Percentiles rank a stretch among this genome's conserved stretches.
Conservation (phyloP, 2,888 invertebrate genomes). For the Sycophila texana region DNA sequence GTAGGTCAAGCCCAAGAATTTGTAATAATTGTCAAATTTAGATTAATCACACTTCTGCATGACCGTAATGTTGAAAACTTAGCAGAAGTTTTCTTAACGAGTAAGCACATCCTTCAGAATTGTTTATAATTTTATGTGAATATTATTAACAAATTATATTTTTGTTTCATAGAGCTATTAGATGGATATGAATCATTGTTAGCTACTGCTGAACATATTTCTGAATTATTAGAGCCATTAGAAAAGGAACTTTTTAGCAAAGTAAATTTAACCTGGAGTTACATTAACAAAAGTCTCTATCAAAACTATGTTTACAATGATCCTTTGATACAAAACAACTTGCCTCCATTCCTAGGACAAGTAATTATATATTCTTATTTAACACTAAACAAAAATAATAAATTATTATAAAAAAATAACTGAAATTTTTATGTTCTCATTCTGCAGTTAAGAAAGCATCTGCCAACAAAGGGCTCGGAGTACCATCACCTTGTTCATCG, state of each 20-base stretch:
- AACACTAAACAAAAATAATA: background rate
- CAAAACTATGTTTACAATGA: conserved; percentile 78
- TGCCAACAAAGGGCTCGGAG: conserved; percentile 70
- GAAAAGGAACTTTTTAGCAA: conserved; percentile 80
- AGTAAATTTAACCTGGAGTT: conserved; percentile 82
- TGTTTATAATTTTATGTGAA: background rate
- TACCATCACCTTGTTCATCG: conserved; percentile 76
- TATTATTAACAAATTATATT: background rate
- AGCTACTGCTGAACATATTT: conserved; percentile 79
- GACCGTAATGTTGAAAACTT: conserved; percentile 77
- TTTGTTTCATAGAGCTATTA: conserved; percentile 76
- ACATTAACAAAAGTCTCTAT: conserved; percentile 82
- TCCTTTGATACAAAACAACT: conserved; percentile 78
- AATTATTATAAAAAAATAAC: background rate
- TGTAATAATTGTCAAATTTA: conserved; percentile 81
- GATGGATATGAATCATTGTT: conserved; percentile 81
- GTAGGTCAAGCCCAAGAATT: conserved; percentile 81
- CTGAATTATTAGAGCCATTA: conserved; percentile 79
- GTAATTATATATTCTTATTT: conserved; percentile 65
- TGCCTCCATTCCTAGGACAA: conserved; percentile 78
- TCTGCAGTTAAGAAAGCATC: conserved; percentile 67
- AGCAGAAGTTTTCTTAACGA: conserved; percentile 78
- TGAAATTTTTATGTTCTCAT: conserved; percentile 8
- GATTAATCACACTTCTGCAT: conserved; percentile 77
- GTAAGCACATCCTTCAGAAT: conserved; percentile 63